A percentile compares a stretch with the other conserved stretches of the same genome.
phyloP scores from a whole-genome alignment of 1,140 invertebrate genomes.

The Sogatella furcifera region DNA sequence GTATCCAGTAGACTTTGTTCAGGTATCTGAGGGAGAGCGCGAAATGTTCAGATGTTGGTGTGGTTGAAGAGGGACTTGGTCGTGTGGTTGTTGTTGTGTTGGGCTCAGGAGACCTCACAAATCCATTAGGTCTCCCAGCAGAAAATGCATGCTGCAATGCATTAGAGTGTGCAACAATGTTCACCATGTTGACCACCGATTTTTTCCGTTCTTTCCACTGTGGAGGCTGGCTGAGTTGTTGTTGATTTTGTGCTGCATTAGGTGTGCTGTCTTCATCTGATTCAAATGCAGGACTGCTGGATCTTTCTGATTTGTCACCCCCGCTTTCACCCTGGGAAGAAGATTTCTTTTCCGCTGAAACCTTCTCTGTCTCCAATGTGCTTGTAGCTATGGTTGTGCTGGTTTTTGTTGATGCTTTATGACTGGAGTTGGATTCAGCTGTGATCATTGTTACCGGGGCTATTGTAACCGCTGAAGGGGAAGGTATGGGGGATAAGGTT shows the following conservation, averaged over 20 bases:
- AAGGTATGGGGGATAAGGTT: conserved; percentile 17
- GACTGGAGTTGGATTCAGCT: conserved; percentile 46
- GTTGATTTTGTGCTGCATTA: conserved; percentile 10
- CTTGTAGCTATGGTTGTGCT: conserved; percentile 9
- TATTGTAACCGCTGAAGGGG: conserved; percentile 9
- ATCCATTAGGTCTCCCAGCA: conserved; percentile 41
- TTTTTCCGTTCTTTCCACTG: conserved; percentile 15
- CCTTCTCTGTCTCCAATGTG: conserved; percentile 9
- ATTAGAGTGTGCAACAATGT: conserved; percentile 22
- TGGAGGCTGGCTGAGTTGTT: conserved; percentile 17
- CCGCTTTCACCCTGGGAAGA: conserved; percentile 20
- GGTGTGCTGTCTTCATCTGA: conserved; percentile 78
- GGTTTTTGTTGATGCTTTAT: conserved; percentile 44
- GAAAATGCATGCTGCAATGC: not conserved
- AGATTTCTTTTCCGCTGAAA: conserved; percentile 15
- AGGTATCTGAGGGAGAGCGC: conserved; percentile 51
- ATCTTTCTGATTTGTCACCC: conserved; percentile 71
- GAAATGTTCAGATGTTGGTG: conserved; percentile 32
- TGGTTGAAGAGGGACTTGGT: conserved; percentile 28
- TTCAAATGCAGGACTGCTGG: conserved; percentile 90
- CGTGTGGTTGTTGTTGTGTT: conserved; percentile 24
- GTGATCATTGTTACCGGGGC: conserved; percentile 23
- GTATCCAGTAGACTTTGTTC: conserved; percentile 50
- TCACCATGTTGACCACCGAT: conserved; percentile 46
- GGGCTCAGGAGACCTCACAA: conserved; percentile 34